These are phyloP conservation scores for Gambelia wislizenii DNA, from an alignment of 2,797 vertebrate genomes.

Conservation along the genomic window DNA sequence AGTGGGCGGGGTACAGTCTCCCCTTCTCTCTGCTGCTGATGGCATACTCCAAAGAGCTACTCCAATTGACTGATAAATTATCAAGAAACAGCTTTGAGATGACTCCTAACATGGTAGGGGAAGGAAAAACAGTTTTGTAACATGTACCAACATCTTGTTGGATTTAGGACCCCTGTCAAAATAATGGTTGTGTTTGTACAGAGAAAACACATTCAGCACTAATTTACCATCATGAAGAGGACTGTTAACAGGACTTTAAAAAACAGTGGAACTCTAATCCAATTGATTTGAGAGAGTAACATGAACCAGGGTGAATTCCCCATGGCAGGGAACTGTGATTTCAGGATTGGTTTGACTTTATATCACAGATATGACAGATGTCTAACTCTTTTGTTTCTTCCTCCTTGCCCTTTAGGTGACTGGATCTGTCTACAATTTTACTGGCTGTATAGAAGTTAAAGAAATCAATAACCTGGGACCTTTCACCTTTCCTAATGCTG, in stretches of 20 bases:
- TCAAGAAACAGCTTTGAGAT: too few relatives aligned
- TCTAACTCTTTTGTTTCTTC: slow-evolving; percentile 31
- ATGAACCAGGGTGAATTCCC: not conserved
- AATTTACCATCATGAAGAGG: not conserved
- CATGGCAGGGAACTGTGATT: not conserved
- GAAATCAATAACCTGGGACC: slow-evolving; percentile 83
- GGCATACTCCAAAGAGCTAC: too few relatives aligned
- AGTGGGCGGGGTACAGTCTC: too few relatives aligned
- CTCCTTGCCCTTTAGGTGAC: slow-evolving; percentile 75
- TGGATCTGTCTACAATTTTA: slow-evolving; percentile 85
- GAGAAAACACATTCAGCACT: not conserved
- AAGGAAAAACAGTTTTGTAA: too few relatives aligned
- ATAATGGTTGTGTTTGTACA: not conserved
- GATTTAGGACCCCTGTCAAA: not conserved
- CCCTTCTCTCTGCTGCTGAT: too few relatives aligned
- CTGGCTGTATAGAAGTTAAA: slow-evolving; percentile 87
- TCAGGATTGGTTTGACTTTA: slow-evolving; percentile 1
- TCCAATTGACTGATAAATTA: too few relatives aligned
- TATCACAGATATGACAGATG: slow-evolving; percentile 10
- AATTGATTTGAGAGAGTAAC: slow-evolving; percentile 18
- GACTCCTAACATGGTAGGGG: too few relatives aligned
- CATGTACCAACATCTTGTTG: not conserved
- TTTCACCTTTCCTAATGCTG: slow-evolving; percentile 80
- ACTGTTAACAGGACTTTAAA: not conserved
- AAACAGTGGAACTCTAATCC: not conserved